These are phyloP conservation scores for Oncorhynchus tshawytscha DNA, from an alignment of 2,113 vertebrate genomes.

Conservation along the genomic window DNA sequence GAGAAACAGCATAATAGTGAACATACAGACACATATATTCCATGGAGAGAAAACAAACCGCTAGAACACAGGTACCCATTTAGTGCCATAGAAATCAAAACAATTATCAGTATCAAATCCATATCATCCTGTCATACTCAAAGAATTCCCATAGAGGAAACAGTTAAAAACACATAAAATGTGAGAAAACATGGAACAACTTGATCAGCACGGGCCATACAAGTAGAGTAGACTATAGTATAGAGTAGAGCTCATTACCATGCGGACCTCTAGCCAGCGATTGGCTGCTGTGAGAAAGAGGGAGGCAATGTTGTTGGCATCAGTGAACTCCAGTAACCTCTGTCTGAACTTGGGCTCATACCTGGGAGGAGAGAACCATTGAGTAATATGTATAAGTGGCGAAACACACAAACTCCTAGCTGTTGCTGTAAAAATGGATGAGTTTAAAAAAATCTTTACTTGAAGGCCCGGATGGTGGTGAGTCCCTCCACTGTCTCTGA, in stretches of 20 bases:
- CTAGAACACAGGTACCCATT: neutral
- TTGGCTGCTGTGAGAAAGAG: constrained; percentile 98
- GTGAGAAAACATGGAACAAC: neutral
- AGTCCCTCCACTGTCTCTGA: constrained; percentile 97
- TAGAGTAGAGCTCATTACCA: constrained; percentile 77
- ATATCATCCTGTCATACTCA: constrained; percentile 1
- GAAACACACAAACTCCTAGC: neutral
- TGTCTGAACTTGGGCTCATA: constrained; percentile 92
- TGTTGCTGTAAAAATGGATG: neutral
- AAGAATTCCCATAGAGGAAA: constrained; percentile 45
- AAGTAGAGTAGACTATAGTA: neutral
- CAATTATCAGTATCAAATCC: neutral
- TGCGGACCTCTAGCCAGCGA: constrained; percentile 97
- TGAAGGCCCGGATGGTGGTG: constrained; percentile 94
- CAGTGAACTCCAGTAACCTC: constrained; percentile 90
- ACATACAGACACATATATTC: no score
- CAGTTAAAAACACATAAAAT: constrained; percentile 19
- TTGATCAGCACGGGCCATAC: neutral
- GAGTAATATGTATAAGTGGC: neutral
- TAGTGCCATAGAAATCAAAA: neutral
- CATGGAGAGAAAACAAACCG: neutral
- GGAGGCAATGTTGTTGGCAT: constrained; percentile 97
- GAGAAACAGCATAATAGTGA: neutral
- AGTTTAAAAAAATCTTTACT: constrained; percentile 63
- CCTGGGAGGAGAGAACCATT: constrained; percentile 58